phyloP scores from a whole-genome alignment of 2,113 vertebrate genomes.

The Todiramphus saurophagus region DNA sequence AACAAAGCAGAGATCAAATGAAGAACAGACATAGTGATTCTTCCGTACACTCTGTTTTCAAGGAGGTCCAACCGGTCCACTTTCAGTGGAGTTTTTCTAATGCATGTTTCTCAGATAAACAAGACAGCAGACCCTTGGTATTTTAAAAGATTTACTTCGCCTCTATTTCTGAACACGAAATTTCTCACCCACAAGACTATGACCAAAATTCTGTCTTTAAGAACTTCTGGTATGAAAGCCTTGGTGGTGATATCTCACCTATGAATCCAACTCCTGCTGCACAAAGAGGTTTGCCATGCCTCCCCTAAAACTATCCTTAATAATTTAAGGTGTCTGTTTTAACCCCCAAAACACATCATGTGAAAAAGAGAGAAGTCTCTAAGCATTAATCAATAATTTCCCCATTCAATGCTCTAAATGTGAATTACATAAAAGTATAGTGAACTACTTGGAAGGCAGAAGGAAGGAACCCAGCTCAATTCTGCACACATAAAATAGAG shows the following conservation, averaged over 20 bases:
- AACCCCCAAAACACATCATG: neutral
- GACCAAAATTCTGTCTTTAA: neutral
- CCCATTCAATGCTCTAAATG: neutral
- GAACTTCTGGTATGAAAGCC: neutral
- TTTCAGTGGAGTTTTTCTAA: neutral
- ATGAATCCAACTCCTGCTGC: neutral
- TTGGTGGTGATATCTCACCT: neutral
- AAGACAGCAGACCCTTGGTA: neutral
- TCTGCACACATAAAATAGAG: neutral
- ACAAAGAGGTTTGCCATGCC: neutral
- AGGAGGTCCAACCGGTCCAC: neutral
- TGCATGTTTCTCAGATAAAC: neutral
- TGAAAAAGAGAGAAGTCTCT: neutral
- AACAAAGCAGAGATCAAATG: neutral
- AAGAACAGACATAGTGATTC: neutral
- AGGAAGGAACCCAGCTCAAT: neutral
- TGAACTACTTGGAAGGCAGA: neutral
- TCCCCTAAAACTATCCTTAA: neutral
- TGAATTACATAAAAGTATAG: neutral
- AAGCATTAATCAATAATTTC: neutral
- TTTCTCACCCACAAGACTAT: neutral
- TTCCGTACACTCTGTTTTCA: rapidly evolving
- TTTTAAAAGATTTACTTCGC: neutral
- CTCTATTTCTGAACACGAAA: neutral
- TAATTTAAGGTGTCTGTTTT: neutral